A percentile compares a stretch with the other conserved stretches of the same genome.
phyloP scores from a whole-genome alignment of 2,888 invertebrate species.

The Polydrusus pterygomalis region DNA sequence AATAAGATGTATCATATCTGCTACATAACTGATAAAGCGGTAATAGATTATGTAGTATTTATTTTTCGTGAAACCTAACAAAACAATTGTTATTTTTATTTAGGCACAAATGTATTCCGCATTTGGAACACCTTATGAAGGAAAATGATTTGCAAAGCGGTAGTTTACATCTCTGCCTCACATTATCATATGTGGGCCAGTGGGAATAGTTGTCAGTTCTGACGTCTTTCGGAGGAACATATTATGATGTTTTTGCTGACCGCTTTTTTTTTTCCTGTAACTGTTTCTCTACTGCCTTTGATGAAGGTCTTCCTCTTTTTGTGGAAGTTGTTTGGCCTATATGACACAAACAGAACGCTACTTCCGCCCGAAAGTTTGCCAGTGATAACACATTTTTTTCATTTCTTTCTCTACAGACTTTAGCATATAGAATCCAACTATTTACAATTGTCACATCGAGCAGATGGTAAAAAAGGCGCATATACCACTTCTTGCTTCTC shows the following conservation, averaged over 20 bases:
- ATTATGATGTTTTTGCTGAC: slow-evolving; percentile 9
- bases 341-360: not conserved
- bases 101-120: too few relatives aligned
- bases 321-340: not conserved
- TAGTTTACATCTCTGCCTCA: not conserved
- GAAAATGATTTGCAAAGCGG: not conserved
- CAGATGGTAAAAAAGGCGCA: too few relatives aligned
- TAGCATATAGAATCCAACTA: too few relatives aligned
- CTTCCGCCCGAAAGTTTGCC: not conserved
- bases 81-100: too few relatives aligned
- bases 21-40: not conserved
- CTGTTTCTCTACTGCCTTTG: not conserved
- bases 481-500: not conserved
- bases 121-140: too few relatives aligned
- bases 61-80: too few relatives aligned
- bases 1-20: not conserved
- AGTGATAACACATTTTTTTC: not conserved
- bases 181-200: not conserved
- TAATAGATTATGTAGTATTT: not conserved
- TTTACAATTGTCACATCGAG: too few relatives aligned
- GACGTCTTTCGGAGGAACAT: slow-evolving; percentile 2
- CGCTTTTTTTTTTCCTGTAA: not conserved
- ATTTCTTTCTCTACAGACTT: not conserved
- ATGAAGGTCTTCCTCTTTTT: slow-evolving; percentile 7
- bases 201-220: not conserved